A percentile compares a stretch with the other conserved stretches of the same genome.
Evolutionary conservation across 2,888 invertebrate genomes (phyloP).

Genomic region (Dicranocentrus wangi): DNA sequence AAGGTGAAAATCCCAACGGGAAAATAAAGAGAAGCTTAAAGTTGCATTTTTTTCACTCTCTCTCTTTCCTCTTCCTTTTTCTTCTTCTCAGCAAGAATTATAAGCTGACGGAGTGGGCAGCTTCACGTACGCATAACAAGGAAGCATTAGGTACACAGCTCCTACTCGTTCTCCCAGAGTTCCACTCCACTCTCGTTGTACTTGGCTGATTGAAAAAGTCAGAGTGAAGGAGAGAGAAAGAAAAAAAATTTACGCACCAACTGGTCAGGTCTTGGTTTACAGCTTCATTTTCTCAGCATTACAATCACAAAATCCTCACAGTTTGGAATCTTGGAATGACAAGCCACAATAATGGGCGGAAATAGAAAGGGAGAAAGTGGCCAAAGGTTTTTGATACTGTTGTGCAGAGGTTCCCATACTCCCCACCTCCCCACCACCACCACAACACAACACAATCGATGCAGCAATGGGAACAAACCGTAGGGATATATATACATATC

Average conservation of each 20-base stretch:
- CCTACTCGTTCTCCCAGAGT: not conserved
- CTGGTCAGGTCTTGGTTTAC: not conserved
- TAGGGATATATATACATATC: too few relatives aligned
- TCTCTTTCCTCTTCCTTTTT: not conserved
- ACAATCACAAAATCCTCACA: not conserved
- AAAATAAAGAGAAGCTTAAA: constrained; percentile 38
- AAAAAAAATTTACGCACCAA: not conserved
- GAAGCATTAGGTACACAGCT: not conserved
- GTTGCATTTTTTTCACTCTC: constrained; percentile 8
- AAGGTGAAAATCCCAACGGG: constrained; percentile 52
- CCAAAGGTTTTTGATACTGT: not conserved
- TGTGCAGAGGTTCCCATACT: not conserved
- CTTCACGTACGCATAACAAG: not conserved
- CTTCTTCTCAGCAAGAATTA: not conserved
- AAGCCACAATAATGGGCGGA: too few relatives aligned
- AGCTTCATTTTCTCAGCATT: not conserved
- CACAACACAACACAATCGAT: too few relatives aligned
- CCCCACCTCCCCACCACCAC: too few relatives aligned
- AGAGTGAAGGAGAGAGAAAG: constrained; percentile 23
- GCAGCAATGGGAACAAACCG: too few relatives aligned
- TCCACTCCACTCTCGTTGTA: not conserved
- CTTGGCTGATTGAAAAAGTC: not conserved
- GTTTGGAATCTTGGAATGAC: not conserved
- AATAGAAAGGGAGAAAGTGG: not conserved
- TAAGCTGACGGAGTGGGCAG: not conserved